Evolutionary conservation across 2,113 vertebrate species (phyloP).

Genomic region (Perccottus glenii): DNA sequence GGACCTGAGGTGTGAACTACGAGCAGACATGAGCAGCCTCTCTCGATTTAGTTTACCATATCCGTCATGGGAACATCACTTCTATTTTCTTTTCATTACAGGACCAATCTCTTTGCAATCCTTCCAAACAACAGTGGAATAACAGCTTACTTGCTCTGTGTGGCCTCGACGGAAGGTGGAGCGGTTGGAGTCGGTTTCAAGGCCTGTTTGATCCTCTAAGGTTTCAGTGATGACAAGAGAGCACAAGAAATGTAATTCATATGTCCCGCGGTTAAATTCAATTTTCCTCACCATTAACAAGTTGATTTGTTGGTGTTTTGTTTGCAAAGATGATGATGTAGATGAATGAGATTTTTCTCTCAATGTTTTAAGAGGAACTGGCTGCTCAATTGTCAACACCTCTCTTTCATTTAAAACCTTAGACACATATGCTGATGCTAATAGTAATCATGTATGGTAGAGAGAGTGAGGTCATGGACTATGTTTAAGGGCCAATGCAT

Average conservation of each 20-base stretch:
- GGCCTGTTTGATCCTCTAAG: slow-evolving; percentile 32
- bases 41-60: slow-evolving; percentile 72
- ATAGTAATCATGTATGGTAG: too few species aligned
- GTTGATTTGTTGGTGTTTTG: not conserved
- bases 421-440: too few species aligned
- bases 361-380: too few species aligned
- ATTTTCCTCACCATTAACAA: slow-evolving; percentile 27
- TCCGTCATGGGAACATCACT: slow-evolving; percentile 81
- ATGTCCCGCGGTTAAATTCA: slow-evolving; percentile 37
- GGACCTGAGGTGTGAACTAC: slow-evolving; percentile 76
- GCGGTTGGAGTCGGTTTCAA: slow-evolving; percentile 41
- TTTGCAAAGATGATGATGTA: not conserved
- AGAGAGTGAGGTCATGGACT: too few species aligned
- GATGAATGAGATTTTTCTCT: not conserved
- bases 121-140: slow-evolving; percentile 78
- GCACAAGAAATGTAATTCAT: slow-evolving; percentile 7
- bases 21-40: slow-evolving; percentile 56
- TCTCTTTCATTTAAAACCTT: not conserved
- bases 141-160: slow-evolving; percentile 77
- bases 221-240: slow-evolving; percentile 1
- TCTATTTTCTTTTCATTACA: slow-evolving; percentile 84
- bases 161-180: slow-evolving; percentile 63
- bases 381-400: not conserved
- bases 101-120: slow-evolving; percentile 73
- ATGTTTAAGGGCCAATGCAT: too few species aligned